Base-by-base conservation (phyloP, 2,113 vertebrate species). In the Perca fluviatilis region DNA sequence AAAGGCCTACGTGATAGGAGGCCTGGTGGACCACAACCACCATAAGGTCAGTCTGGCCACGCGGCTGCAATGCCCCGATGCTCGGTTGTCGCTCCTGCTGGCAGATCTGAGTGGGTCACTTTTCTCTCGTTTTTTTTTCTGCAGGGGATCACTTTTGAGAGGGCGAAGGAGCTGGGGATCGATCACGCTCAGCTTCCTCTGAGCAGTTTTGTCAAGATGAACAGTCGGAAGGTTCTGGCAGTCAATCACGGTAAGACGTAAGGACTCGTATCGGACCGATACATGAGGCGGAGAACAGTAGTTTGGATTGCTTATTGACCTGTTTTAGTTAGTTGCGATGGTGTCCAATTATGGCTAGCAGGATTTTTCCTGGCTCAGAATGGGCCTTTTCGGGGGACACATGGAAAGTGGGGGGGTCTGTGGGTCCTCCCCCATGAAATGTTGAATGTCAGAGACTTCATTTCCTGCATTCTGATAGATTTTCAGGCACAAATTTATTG, bases 1-100 rank as follows among this genome's bases (percentile, higher is more conserved):
- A 47, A 99, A 98, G 87, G 98, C 97, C 16, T 99, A 99, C 10
- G 95, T 99, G 50, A 99, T 99, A 0, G 98, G 98, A 87, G 98
- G 98, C 15, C 91, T 99, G 56, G 98, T 99, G 79, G 98, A 99
- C 93, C 98, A 99, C 93, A 99, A 99, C 91, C 98, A 99, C 84
- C 97, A 98, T 83, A 99, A 99, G 97, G 98, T 99, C 5, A 1
- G 75, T 56, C 15, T 3, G 23, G 6, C 16, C 23, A 16, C 46
- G n/a, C 16, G 12, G 14, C 64, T 2, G 36, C 8, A 2, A 0
- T 10, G 7, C 57, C 6, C 25, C 14, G 3, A 27, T 1, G 10
- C 40, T 43, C 40, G 3, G 46, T 61, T 56, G 11, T 16, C 50
- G 30, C 16, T 54, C 30, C 12, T 15, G 3, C 5, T 8, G 6